These are phyloP conservation scores for Naso thynnoides DNA, from an alignment of 2,797 vertebrate species.

Conservation along the genomic window DNA sequence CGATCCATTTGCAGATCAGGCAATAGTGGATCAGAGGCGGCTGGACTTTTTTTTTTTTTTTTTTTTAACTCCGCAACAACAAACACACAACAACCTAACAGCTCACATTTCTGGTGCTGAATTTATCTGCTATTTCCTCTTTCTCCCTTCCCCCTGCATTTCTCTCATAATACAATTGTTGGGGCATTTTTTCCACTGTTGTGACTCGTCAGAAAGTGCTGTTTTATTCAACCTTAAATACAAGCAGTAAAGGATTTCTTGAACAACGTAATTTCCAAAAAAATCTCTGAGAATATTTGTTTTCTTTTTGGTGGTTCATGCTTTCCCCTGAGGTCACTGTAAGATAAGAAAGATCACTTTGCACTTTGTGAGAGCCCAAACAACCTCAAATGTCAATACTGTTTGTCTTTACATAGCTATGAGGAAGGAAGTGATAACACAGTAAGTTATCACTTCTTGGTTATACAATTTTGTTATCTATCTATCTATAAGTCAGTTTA, in stretches of 20 bases:
- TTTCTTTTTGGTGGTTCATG: slow-evolving; percentile 40
- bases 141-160: neutral
- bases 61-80: slow-evolving; percentile 44
- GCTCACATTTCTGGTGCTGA: slow-evolving; percentile 44
- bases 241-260: slow-evolving; percentile 13
- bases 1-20: slow-evolving; percentile 77
- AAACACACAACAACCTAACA: slow-evolving; percentile 56
- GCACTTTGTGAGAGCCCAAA: slow-evolving; percentile 28
- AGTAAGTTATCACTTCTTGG: neutral
- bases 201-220: slow-evolving; percentile 31
- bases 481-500: neutral
- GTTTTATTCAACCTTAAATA: slow-evolving; percentile 33
- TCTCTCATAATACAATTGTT: slow-evolving; percentile 18
- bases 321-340: slow-evolving; percentile 31
- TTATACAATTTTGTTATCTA: neutral
- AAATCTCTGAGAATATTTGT: slow-evolving; percentile 15
- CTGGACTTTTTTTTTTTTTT: slow-evolving; percentile 43
- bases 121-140: slow-evolving; percentile 40
- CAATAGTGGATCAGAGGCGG: slow-evolving; percentile 55
- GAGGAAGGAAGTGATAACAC: slow-evolving; percentile 40
- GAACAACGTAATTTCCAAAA: slow-evolving; percentile 3
- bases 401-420: slow-evolving; percentile 23
- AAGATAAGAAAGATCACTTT: slow-evolving; percentile 42
- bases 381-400: slow-evolving; percentile 45
- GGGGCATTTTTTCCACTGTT: slow-evolving; percentile 30